Percentiles rank a stretch among this genome's conserved stretches.
These are phyloP conservation scores for Bujurquina vittata DNA, from an alignment of 2,113 vertebrate genomes.

Conservation along the genomic window DNA sequence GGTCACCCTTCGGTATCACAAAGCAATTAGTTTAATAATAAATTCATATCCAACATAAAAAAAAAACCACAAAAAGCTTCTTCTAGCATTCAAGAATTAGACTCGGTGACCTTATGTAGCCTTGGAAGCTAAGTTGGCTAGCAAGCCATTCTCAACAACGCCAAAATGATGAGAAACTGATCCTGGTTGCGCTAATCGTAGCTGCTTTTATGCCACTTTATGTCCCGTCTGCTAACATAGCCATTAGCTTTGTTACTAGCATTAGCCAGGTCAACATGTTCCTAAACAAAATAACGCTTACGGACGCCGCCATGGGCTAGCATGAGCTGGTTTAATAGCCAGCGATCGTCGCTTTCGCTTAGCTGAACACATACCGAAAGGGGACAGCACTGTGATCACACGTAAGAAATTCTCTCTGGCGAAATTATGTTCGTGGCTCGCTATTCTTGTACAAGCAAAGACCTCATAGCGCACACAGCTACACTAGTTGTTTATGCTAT, in stretches of 20 bases:
- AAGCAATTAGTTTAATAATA: neutral
- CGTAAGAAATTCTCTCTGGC: neutral
- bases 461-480: neutral
- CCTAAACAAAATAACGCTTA: neutral
- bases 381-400: neutral
- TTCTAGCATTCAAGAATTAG: neutral
- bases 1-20: neutral
- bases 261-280: constrained; percentile 42
- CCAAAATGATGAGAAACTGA: neutral
- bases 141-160: neutral
- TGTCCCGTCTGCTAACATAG: neutral
- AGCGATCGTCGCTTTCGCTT: neutral
- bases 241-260: neutral
- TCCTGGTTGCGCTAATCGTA: neutral
- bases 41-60: neutral
- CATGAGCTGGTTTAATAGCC: neutral
- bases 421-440: neutral
- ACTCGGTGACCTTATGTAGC: neutral
- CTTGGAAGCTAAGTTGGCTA: constrained; percentile 9
- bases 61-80: neutral
- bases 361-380: constrained; percentile 44
- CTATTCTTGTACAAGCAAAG: neutral
- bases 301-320: neutral
- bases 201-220: neutral
- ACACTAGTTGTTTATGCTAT: constrained; percentile 50